These are phyloP conservation scores for Triplophysa tibetana DNA, from an alignment of 2,113 vertebrate species.

Conservation along the genomic window DNA sequence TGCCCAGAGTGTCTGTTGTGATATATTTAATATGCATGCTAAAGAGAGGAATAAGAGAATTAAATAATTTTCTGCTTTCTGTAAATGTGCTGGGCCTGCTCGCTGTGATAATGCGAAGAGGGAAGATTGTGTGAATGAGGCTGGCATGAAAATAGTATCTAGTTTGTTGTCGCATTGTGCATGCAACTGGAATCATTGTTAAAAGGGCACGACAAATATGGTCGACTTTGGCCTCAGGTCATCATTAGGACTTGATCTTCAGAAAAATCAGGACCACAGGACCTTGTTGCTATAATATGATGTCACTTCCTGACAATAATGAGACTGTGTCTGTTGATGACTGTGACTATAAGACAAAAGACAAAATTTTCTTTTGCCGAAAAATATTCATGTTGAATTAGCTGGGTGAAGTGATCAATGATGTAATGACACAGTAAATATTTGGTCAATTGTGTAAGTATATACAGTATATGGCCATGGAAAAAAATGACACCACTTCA, in stretches of 20 bases:
- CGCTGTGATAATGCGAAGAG: constrained; percentile 46
- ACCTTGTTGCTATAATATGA: constrained; percentile 52
- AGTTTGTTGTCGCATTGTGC: constrained; percentile 65
- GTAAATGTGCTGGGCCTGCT: constrained; percentile 42
- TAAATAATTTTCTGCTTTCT: constrained; percentile 56
- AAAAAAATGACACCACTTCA: no score
- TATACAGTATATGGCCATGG: no score
- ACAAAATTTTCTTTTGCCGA: no score
- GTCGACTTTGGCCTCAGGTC: constrained; percentile 72
- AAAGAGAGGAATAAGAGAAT: constrained; percentile 49
- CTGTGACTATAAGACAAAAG: no score
- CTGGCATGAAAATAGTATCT: constrained; percentile 60
- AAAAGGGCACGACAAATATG: constrained; percentile 72
- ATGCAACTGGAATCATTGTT: constrained; percentile 70
- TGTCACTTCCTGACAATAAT: constrained; percentile 51
- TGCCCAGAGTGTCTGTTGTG: constrained; percentile 33
- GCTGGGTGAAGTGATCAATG: no score
- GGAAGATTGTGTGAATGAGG: constrained; percentile 62
- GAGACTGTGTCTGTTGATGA: no score
- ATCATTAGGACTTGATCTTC: constrained; percentile 72
- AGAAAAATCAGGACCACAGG: constrained; percentile 59
- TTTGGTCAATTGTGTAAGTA: no score
- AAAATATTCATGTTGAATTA: no score
- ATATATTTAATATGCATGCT: constrained; percentile 52
- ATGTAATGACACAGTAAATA: no score